Percentiles rank a stretch among this genome's conserved stretches.
Conservation (phyloP, 2,797 vertebrate genomes). For the Neosilurus hyrtlii region DNA sequence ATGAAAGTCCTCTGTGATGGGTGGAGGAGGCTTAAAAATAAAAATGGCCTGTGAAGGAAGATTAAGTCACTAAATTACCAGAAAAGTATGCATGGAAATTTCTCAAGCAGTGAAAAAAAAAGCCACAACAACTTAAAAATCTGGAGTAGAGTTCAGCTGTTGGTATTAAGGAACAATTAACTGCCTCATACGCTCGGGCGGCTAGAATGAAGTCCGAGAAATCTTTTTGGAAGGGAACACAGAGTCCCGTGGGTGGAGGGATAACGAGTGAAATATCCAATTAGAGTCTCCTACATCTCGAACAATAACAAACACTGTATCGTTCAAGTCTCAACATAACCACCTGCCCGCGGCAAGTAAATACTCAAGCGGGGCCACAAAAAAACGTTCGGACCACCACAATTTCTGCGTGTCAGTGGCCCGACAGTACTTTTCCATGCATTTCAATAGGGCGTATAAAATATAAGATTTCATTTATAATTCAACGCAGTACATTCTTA, state of each 20-base stretch:
- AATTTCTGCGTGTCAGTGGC: too few relatives aligned
- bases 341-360: too few relatives aligned
- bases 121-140: slow-evolving; percentile 47
- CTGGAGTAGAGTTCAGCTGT: slow-evolving; percentile 58
- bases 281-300: background rate
- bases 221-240: background rate
- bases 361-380: too few relatives aligned
- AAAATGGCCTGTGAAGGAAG: background rate
- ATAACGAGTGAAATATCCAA: slow-evolving; percentile 7
- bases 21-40: slow-evolving; percentile 16
- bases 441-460: too few relatives aligned
- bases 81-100: background rate
- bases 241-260: background rate
- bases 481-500: too few relatives aligned
- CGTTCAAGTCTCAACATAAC: background rate
- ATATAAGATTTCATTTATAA: too few relatives aligned
- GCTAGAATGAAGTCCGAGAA: slow-evolving; percentile 30
- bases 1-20: slow-evolving; percentile 17
- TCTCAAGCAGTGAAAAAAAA: background rate
- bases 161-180: slow-evolving; percentile 59
- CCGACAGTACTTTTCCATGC: too few relatives aligned
- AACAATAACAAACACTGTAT: background rate
- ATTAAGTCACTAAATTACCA: background rate
- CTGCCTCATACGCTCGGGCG: slow-evolving; percentile 38
- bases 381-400: too few relatives aligned